Evolutionary conservation across 2,797 vertebrate species (phyloP).

Genomic region (Mus caroli): DNA sequence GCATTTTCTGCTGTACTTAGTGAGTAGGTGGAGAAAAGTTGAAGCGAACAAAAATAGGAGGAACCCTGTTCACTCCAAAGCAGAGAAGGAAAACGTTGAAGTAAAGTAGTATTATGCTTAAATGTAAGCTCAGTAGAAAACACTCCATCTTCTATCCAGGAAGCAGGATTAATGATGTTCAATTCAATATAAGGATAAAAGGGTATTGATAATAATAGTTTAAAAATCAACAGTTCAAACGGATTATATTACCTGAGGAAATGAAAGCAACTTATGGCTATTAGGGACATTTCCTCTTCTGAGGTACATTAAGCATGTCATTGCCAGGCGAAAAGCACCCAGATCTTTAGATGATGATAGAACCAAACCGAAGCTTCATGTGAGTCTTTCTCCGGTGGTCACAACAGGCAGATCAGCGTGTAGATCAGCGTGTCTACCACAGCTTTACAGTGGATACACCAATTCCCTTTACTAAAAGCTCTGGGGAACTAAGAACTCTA

Average conservation of each 20-base stretch:
- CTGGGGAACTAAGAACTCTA: not conserved
- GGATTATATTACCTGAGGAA: not conserved
- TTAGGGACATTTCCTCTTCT: slow-evolving; percentile 1
- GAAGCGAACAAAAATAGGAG: not conserved
- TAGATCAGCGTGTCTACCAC: not conserved
- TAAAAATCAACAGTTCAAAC: slow-evolving; percentile 20
- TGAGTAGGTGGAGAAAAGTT: not conserved
- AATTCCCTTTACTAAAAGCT: not conserved
- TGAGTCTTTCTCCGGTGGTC: not conserved
- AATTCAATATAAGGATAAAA: not conserved
- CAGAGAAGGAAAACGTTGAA: not conserved
- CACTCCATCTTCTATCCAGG: not conserved
- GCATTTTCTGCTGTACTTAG: not conserved
- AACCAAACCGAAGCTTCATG: not conserved
- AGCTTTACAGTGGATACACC: not conserved
- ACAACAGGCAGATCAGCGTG: not conserved
- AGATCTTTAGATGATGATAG: not conserved
- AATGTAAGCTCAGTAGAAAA: not conserved
- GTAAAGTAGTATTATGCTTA: not conserved
- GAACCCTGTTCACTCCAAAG: not conserved
- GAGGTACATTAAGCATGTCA: slow-evolving; percentile 8
- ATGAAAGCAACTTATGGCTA: not conserved
- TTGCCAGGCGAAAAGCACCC: not conserved
- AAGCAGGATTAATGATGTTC: slow-evolving; percentile 9
- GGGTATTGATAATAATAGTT: not conserved